Evolutionary conservation across 2,888 invertebrate species (phyloP), one percentile per base, ranked within the genome.

Genomic region (Meandrusa payeni): DNA sequence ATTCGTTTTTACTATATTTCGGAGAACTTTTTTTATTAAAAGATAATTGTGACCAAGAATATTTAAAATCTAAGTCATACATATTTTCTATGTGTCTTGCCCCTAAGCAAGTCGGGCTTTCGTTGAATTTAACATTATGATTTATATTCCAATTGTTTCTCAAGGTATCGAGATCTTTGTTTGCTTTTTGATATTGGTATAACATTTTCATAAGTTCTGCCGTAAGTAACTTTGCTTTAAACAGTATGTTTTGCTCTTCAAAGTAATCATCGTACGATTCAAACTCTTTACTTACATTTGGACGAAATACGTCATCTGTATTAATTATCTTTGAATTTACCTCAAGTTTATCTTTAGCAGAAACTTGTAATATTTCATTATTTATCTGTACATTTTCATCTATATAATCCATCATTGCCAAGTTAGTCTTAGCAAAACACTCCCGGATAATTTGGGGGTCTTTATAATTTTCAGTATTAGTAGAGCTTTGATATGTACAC

Each of bases 181-280:
- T 77, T 7, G 69, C 76, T 43, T 56, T 69, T 57, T 79, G 69
- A 54, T 69, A 77, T 41, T 56, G 61, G 28, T 67, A 52, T 40
- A 81, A 59, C 29, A 75, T 50, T 41, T 51, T 50, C 5, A 57
- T 42, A 7, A 77, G 47, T 10, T 73, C 55, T 6, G 47, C 33
- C 34, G 74, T 64, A 55, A 66, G 69, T 3, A 43, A 50, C 29
- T 63, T 66, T 11, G 75, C 62, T 54, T 40, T 57, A 38, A 40
- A 76, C 51, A 11, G 64, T 65, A 46, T 58, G 17, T 7, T 36
- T 31, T 19, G 41, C 34, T 38, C 36, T 48, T 37, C 17, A 13
- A 32, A 24, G 9, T 31, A 19, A 32, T 34, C 13, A 0, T 43
- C 24, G 2, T 7, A 13, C 9, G 19, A 13, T 22, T 19, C 10